Percentiles rank a stretch among this genome's conserved stretches.
Conservation (phyloP, 2,797 vertebrate genomes). For the Pagetopsis macropterus region DNA sequence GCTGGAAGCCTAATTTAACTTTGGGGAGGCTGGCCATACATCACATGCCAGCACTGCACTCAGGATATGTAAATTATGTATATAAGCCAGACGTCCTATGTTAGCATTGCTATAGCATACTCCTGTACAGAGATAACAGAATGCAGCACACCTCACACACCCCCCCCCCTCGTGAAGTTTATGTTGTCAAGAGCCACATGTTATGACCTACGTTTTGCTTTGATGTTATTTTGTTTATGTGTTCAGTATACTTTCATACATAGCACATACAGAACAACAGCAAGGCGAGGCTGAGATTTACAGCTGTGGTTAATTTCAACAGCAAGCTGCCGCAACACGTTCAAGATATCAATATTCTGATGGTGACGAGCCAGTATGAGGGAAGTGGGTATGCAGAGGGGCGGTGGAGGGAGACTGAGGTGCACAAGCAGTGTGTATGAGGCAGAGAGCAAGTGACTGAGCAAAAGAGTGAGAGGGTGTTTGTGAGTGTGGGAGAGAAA, state of each 20-base stretch:
- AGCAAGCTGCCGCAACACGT: constrained; percentile 81
- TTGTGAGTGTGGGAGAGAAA: constrained; percentile 64
- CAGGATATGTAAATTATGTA: constrained; percentile 64
- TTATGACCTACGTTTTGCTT: constrained; percentile 39
- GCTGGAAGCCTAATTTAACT: constrained; percentile 53
- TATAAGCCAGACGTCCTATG: constrained; percentile 43
- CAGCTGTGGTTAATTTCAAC: constrained; percentile 79
- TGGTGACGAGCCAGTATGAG: constrained; percentile 79
- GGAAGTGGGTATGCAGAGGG: constrained; percentile 56
- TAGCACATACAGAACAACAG: constrained; percentile 42
- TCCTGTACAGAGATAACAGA: constrained; percentile 11
- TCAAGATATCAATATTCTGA: constrained; percentile 86
- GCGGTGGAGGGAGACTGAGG: constrained; percentile 79
- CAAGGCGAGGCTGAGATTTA: constrained; percentile 70
- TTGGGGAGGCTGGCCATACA: constrained; percentile 54
- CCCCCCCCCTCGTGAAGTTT: constrained; percentile 5
- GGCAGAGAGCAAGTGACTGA: constrained; percentile 88
- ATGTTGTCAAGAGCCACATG: constrained; percentile 33
- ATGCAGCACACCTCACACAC: constrained; percentile 13
- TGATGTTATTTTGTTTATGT: constrained; percentile 47
- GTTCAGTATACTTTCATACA: constrained; percentile 32
- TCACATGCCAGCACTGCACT: constrained; percentile 55
- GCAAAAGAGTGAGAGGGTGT: constrained; percentile 88
- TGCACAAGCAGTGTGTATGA: constrained; percentile 78
- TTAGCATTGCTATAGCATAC: constrained; percentile 25